Evolutionary conservation across 2,797 vertebrate species (phyloP).

Genomic region (Chaenodraco wilsoni): DNA sequence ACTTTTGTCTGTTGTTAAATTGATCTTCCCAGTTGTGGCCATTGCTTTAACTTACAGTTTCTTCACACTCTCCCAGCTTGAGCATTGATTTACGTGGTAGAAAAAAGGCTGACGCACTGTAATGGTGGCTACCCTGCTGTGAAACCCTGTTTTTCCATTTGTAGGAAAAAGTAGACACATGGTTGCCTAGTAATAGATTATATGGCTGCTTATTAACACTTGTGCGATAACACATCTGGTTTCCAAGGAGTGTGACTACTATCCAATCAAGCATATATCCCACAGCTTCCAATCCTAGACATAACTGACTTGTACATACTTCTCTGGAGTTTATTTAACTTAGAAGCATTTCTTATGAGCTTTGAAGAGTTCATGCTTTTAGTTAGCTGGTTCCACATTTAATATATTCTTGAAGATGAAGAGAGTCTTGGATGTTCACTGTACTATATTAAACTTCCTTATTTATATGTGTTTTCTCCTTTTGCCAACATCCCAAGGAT

Average conservation of each 20-base stretch:
- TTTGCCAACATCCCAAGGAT: constrained; percentile 68
- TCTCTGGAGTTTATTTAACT: constrained; percentile 42
- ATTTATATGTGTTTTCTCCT: constrained; percentile 57
- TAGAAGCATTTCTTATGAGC: constrained; percentile 34
- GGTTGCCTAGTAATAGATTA: constrained; percentile 50
- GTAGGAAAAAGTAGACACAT: constrained; percentile 34
- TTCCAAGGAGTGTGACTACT: constrained; percentile 28
- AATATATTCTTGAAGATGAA: constrained; percentile 60
- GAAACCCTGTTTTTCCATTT: constrained; percentile 25
- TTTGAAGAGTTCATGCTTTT: constrained; percentile 53
- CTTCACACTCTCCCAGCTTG: constrained; percentile 18
- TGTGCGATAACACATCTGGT: constrained; percentile 46
- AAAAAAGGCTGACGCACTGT: constrained; percentile 21
- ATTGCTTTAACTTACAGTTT: background rate
- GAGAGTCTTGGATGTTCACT: constrained; percentile 36
- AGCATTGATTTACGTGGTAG: constrained; percentile 40
- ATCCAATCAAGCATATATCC: constrained; percentile 28
- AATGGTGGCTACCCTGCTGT: constrained; percentile 27
- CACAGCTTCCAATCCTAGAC: constrained; percentile 11
- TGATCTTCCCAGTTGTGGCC: constrained; percentile 8
- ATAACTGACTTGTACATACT: constrained; percentile 4
- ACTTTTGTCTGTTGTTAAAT: constrained; percentile 7
- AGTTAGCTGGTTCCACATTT: constrained; percentile 41
- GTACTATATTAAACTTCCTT: constrained; percentile 53
- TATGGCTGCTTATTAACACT: constrained; percentile 48